Evolutionary conservation across 2,113 vertebrate species (phyloP).

Genomic region (Morone chrysops): DNA sequence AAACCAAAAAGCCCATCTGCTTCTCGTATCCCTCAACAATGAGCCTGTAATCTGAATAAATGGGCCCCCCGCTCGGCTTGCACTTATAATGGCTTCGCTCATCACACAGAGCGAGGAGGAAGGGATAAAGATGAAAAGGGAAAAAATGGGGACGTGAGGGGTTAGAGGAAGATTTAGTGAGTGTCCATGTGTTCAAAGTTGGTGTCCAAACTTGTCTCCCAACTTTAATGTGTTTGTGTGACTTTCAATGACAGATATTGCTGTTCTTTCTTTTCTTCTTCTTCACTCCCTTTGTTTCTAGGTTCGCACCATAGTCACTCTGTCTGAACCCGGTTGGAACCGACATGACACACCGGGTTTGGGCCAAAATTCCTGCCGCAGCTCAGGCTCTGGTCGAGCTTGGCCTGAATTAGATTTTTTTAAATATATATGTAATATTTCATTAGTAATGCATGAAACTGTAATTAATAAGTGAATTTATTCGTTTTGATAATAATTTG

Average conservation of each 20-base stretch:
- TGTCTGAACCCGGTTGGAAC: too few species aligned
- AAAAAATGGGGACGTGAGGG: not conserved
- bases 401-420: too few species aligned
- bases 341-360: too few species aligned
- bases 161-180: not conserved
- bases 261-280: not conserved
- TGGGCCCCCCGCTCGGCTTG: slow-evolving; percentile 66
- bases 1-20: slow-evolving; percentile 77
- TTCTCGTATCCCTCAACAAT: slow-evolving; percentile 71
- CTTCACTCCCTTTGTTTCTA: not conserved
- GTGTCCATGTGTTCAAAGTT: not conserved
- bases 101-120: slow-evolving; percentile 42
- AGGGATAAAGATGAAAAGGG: slow-evolving; percentile 50
- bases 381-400: too few species aligned
- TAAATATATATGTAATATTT: too few species aligned
- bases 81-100: slow-evolving; percentile 54
- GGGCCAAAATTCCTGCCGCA: too few species aligned
- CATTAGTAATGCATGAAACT: too few species aligned
- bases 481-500: too few species aligned
- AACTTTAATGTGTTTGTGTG: slow-evolving; percentile 10
- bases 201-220: not conserved
- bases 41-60: slow-evolving; percentile 83
- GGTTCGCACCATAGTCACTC: not conserved
- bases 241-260: not conserved
- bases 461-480: too few species aligned